A percentile compares a stretch with the other conserved stretches of the same genome.
Conservation (phyloP, 2,888 invertebrate genomes). For the Clitarchus hookeri region DNA sequence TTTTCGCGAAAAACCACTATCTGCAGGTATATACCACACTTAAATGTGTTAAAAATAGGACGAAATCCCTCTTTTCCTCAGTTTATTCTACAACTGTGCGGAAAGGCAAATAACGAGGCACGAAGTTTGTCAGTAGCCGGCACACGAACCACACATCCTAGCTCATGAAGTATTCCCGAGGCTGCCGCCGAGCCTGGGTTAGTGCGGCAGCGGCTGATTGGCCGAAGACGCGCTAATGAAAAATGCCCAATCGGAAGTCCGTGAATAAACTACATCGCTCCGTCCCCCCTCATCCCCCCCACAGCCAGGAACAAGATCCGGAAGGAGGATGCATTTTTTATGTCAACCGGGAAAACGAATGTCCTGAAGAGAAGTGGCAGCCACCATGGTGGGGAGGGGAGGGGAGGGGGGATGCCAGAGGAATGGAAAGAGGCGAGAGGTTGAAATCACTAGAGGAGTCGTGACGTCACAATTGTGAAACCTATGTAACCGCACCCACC, state of each 20-base stretch:
- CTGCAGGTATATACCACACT: too few species aligned
- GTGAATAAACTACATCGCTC: not conserved
- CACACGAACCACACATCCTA: too few species aligned
- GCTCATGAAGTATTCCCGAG: not conserved
- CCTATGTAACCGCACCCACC: too few species aligned
- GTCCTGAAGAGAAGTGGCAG: not conserved
- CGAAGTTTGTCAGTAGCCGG: too few species aligned
- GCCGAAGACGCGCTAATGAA: not conserved
- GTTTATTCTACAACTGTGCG: too few species aligned
- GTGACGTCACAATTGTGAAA: too few species aligned
- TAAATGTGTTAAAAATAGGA: too few species aligned
- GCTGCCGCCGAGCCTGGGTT: too few species aligned
- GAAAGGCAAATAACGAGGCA: too few species aligned
- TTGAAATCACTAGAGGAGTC: not conserved
- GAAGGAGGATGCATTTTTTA: not conserved
- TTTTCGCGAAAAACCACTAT: too few species aligned
- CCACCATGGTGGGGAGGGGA: too few species aligned
- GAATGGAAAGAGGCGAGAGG: not conserved
- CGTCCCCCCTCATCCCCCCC: not conserved
- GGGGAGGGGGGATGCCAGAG: not conserved
- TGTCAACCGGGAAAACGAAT: not conserved
- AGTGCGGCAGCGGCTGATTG: not conserved
- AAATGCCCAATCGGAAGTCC: conserved; percentile 1
- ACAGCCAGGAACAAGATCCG: not conserved
- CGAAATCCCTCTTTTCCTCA: too few species aligned